Percentiles rank a stretch among this genome's conserved stretches.
These are phyloP conservation scores for Cantharis lateralis DNA, from an alignment of 2,888 invertebrate genomes.

Conservation along the genomic window DNA sequence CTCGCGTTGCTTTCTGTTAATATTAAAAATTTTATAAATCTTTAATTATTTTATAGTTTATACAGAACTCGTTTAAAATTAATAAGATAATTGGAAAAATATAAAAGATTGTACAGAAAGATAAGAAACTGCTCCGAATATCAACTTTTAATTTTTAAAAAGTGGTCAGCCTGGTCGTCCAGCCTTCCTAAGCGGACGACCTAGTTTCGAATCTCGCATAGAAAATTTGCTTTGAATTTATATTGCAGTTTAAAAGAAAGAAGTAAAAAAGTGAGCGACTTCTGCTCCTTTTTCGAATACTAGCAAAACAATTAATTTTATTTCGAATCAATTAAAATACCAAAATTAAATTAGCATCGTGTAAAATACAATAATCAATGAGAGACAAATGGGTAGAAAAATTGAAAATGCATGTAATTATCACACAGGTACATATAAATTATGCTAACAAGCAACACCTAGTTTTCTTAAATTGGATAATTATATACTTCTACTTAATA, in stretches of 20 bases:
- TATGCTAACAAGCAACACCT: constrained; percentile 2
- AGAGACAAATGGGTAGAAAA: background rate
- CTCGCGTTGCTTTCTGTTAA: background rate
- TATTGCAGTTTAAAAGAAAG: background rate
- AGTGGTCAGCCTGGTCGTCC: background rate
- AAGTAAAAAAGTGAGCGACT: background rate
- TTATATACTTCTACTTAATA: constrained; percentile 3
- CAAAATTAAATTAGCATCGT: background rate
- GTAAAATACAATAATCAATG: background rate
- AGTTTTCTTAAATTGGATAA: constrained; percentile 2
- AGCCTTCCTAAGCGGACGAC: background rate
- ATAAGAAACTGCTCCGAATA: background rate
- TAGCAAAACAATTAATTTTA: background rate
- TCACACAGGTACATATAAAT: constrained; percentile 5
- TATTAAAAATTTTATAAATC: background rate
- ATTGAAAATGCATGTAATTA: constrained; percentile 3
- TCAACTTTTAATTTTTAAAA: background rate
- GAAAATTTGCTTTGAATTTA: background rate
- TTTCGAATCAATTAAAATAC: background rate
- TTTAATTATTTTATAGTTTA: background rate
- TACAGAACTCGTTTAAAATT: background rate
- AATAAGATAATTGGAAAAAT: background rate
- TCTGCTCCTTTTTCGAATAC: background rate
- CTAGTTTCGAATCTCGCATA: background rate
- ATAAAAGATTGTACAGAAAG: background rate